Base-by-base conservation (phyloP, 2,113 vertebrate species). In the Callipepla squamata region DNA sequence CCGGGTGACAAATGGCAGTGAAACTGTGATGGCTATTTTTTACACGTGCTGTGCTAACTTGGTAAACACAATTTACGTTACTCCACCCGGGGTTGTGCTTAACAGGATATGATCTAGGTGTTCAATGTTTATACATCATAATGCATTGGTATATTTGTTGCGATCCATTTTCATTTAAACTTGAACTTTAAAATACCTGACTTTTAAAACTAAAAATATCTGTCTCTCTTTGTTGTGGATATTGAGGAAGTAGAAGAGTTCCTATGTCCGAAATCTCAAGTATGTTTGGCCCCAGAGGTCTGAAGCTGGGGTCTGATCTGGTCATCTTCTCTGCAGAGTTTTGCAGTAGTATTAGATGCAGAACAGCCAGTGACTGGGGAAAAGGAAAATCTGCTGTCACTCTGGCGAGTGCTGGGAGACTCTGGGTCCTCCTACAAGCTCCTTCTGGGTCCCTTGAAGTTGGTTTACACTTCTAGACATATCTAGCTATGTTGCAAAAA, bases 401-500 rank as follows among this genome's bases (percentile, higher is more conserved):
- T 93, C 70, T 30, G 82, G 75, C 5, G 42, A 91, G 70, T 28
- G 65, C 81, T 40, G 63, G 80, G 68, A 93, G 13, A 40, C 48
- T 78, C 40, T 85, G 53, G 87, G 91, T 95, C 95, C 89, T 95
- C 94, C 94, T 95, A 90, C 90, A n/a, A 92, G 57, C 65, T 95
- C 68, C 78, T 78, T 89, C 85, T 85, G 79, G 72, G 75, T 87
- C 72, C n/a, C 68, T 92, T 91, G 94, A 92, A 92, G 82, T 72
- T 94, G 85, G 44, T 88, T 94, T 94, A 68, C 12, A 9, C 85
- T 95, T 80, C 40, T 75, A 58, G 82, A 87, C 36, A 68, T 38
- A 96, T 57, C 48, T 66, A 92, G 79, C 73, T 88, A 62, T 85
- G 87, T 61, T 85, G 93, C 68, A 89, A 95, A 89, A 87, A 88